These are phyloP conservation scores for Centruroides vittatus DNA, from an alignment of 1,140 invertebrate genomes.

Conservation along the genomic window DNA sequence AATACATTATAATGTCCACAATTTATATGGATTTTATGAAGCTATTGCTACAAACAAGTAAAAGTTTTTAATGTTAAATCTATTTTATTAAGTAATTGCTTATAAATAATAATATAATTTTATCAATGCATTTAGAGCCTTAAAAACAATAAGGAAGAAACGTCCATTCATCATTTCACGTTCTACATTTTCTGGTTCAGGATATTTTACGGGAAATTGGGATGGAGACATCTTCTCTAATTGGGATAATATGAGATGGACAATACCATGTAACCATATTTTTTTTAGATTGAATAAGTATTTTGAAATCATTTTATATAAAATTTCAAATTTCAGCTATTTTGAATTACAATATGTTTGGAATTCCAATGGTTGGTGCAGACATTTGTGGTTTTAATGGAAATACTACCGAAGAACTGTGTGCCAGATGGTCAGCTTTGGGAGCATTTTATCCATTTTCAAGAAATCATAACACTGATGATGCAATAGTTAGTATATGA, in stretches of 20 bases:
- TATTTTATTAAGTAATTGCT: background rate
- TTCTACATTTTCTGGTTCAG: constrained; percentile 63
- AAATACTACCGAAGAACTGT: constrained; percentile 38
- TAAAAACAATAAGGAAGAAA: constrained; percentile 20
- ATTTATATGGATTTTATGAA: constrained; percentile 63
- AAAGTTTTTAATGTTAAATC: constrained; percentile 16
- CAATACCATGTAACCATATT: constrained; percentile 30
- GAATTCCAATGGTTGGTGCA: constrained; percentile 36
- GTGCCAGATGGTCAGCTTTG: constrained; percentile 64
- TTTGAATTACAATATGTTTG: constrained; percentile 65
- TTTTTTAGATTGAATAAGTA: too few relatives aligned
- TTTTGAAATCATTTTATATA: too few relatives aligned
- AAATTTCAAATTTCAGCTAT: constrained; percentile 28
- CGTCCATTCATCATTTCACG: constrained; percentile 69
- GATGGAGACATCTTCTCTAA: constrained; percentile 46
- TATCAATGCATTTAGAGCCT: constrained; percentile 37
- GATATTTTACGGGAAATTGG: constrained; percentile 78
- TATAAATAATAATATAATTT: constrained; percentile 1
- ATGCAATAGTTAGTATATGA: constrained; percentile 46
- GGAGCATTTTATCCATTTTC: constrained; percentile 45
- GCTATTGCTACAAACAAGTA: constrained; percentile 57
- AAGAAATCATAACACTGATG: constrained; percentile 66
- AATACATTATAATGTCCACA: constrained; percentile 62
- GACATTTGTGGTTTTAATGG: constrained; percentile 33
- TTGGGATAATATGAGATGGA: constrained; percentile 34